Base-by-base conservation (phyloP, 2,113 vertebrate species). In the Sceloporus tristichus region DNA sequence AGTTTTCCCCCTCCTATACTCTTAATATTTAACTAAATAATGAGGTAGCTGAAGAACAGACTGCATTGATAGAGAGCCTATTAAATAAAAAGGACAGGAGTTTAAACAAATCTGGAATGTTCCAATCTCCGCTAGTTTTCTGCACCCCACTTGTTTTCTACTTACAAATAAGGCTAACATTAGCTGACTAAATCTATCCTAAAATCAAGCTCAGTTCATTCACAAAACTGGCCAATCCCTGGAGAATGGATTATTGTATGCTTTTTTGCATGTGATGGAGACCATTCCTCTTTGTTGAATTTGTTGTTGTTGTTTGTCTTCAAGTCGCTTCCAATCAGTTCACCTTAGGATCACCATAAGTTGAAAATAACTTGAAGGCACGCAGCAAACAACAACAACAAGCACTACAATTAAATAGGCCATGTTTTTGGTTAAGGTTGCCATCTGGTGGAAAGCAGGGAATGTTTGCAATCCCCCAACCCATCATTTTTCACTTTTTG, bases 1-100 rank as follows among this genome's bases (percentile, higher is more conserved):
- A 89, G 80, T 13, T 83, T 92, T 70, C 59, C 86, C 80, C 90
- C 90, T 89, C 83, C 80, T 42, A 79, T 82, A 71, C 65, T 92
- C 54, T 92, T 89, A 94, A 95, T 94, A 81, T 93, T 94, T 95
- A 95, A 95, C 93, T 76, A 84, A 91, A 76, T 56, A 90, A 82
- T 40, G 75, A 59, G 18, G 76, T 68, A 29, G 48, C 66, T 34
- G 23, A 1, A 23, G 62, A 89, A 91, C 29, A 59, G 76, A 40
- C 11, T 66, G 38, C 23, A 34, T 23, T 48, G 42, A 34, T 40
- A 48, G 9, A 34, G 40, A 42, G 18, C 25, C 29, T 16, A 27
- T 70, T 83, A 34, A 38, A 42, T n/a, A 9, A 56, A 4, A 66
- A 82, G 27, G 9, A 19, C 66, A 68, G 29, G 59, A 53, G 3